These are phyloP conservation scores for Trinorchestia longiramus DNA, from an alignment of 1,140 invertebrate species.

Conservation along the genomic window DNA sequence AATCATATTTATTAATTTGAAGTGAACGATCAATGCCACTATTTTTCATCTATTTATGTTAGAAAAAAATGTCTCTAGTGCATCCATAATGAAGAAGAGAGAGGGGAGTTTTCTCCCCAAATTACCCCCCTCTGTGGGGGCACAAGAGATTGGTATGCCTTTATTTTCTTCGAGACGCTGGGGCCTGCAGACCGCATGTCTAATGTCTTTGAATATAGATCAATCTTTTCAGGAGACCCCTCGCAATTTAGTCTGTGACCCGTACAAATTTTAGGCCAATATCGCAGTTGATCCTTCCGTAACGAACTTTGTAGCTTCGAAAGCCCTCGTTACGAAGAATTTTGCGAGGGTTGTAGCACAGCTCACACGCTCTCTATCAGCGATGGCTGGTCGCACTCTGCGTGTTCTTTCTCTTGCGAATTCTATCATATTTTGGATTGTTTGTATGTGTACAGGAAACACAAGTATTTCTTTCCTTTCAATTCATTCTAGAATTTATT, in stretches of 20 bases:
- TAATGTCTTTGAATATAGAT: conserved; percentile 11
- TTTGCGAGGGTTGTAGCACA: conserved; percentile 1
- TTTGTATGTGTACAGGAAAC: not conserved
- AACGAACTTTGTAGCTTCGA: conserved; percentile 46
- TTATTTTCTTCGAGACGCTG: not conserved
- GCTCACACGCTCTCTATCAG: not conserved
- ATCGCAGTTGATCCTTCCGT: conserved; percentile 17
- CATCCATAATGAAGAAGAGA: not conserved
- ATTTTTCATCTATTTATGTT: no score
- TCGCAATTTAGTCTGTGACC: conserved; percentile 20
- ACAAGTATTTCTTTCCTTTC: not conserved
- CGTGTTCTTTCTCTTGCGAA: not conserved
- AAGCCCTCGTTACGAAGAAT: conserved; percentile 52
- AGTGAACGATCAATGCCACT: no score
- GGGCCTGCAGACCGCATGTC: not conserved
- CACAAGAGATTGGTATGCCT: not conserved
- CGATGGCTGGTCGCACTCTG: not conserved
- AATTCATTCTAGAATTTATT: not conserved
- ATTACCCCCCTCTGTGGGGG: not conserved
- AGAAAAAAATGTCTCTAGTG: no score
- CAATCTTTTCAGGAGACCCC: conserved; percentile 5
- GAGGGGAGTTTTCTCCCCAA: not conserved
- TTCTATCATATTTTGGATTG: not conserved
- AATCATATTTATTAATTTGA: no score
- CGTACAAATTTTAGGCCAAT: conserved; percentile 47